Evolutionary conservation across 2,797 vertebrate species (phyloP).

Genomic region (Chrosomus eos): DNA sequence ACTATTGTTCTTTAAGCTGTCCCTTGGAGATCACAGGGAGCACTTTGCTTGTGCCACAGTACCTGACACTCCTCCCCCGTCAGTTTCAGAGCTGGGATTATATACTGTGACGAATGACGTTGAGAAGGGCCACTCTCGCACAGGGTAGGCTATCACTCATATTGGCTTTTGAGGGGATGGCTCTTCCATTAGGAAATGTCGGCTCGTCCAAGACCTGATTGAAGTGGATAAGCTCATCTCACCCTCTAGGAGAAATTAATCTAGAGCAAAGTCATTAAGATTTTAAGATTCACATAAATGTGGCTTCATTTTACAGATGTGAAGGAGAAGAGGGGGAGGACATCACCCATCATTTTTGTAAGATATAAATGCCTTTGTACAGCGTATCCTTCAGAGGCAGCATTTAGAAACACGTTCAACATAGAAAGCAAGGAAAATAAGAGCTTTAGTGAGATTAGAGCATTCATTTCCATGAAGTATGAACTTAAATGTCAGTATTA

Average conservation of each 20-base stretch:
- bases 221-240: constrained; percentile 50
- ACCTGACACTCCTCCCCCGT: constrained; percentile 31
- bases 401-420: background rate
- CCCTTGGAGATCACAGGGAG: constrained; percentile 70
- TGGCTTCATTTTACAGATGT: background rate
- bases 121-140: constrained; percentile 49
- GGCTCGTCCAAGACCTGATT: constrained; percentile 45
- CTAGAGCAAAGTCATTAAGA: constrained; percentile 12
- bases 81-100: constrained; percentile 49
- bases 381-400: background rate
- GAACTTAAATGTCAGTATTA: background rate
- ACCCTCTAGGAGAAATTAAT: constrained; percentile 15
- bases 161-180: constrained; percentile 44
- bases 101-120: constrained; percentile 59
- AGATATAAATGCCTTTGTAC: background rate
- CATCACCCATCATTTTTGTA: background rate
- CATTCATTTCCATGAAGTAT: background rate
- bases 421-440: background rate
- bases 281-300: background rate
- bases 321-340: background rate
- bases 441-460: background rate
- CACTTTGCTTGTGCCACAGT: constrained; percentile 31
- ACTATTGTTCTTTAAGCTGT: constrained; percentile 67
- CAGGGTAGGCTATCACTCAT: constrained; percentile 15
- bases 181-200: constrained; percentile 50